These are phyloP conservation scores for Apostichopus parvimensis DNA, from an alignment of 35 echinoderm and acorn worm genomes.

Conservation along the genomic window DNA sequence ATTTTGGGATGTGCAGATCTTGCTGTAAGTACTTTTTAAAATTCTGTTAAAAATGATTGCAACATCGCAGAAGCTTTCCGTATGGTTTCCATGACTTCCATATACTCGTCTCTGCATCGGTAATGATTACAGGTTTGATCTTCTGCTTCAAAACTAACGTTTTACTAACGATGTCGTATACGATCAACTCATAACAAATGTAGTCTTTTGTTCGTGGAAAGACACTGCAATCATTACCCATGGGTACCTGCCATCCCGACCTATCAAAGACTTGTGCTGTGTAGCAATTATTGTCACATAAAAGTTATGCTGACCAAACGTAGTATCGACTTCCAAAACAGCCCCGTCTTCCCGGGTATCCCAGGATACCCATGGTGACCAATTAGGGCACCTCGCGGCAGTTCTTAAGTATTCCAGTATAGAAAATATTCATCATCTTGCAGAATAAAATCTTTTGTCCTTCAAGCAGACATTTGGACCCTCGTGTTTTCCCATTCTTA, in stretches of 20 bases:
- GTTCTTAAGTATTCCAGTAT: constrained; percentile 21
- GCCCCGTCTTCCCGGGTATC: background rate
- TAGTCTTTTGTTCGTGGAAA: constrained; percentile 9
- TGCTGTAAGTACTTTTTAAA: constrained; percentile 19
- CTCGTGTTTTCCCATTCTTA: background rate
- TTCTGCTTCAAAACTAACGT: background rate
- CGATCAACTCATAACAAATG: constrained; percentile 32
- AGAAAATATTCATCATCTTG: constrained; percentile 27
- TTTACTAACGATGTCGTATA: constrained; percentile 9
- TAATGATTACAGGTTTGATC: constrained; percentile 15
- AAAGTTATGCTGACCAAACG: constrained; percentile 33
- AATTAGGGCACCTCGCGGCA: background rate
- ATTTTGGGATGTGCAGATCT: constrained; percentile 20
- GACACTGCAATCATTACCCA: background rate
- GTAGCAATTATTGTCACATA: background rate
- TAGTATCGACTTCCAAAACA: constrained; percentile 21
- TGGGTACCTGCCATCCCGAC: background rate
- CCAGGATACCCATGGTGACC: constrained; percentile 23
- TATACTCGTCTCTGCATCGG: constrained; percentile 16
- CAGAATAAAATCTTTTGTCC: background rate
- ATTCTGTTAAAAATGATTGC: constrained; percentile 26
- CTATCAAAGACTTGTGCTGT: constrained; percentile 6
- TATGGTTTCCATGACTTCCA: constrained; percentile 43
- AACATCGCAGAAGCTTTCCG: constrained; percentile 24
- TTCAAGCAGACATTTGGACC: background rate